phyloP scores from a whole-genome alignment of 2,888 invertebrate genomes.

The Chrysina gloriosa region DNA sequence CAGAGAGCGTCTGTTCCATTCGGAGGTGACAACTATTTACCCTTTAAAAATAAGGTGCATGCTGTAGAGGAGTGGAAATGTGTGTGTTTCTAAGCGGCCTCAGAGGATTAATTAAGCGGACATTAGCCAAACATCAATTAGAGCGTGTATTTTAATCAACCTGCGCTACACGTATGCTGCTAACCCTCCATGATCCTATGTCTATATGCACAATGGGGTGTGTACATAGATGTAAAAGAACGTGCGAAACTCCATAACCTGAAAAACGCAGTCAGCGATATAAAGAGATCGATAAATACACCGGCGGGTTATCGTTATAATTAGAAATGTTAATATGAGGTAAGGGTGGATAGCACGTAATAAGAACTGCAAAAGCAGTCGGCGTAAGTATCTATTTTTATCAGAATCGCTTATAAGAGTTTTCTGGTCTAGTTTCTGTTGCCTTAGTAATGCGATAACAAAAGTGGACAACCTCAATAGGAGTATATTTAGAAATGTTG shows the following conservation, averaged over 20 bases:
- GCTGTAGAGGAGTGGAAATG: background rate
- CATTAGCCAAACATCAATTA: conserved; percentile 38
- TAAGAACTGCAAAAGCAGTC: background rate
- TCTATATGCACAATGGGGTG: conserved; percentile 25
- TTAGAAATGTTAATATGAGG: conserved; percentile 5
- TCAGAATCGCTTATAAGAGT: no score
- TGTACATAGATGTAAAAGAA: conserved; percentile 34
- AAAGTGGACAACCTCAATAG: no score
- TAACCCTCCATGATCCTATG: conserved; percentile 26
- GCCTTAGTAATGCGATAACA: no score
- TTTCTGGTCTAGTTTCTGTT: no score
- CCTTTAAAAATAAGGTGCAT: conserved; percentile 6
- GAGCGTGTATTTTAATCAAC: conserved; percentile 38
- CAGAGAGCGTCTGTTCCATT: no score
- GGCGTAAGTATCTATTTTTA: background rate
- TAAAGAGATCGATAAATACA: conserved; percentile 16
- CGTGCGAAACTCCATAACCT: conserved; percentile 9
- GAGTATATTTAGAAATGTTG: no score
- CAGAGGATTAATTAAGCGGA: conserved; percentile 36
- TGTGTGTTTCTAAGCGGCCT: conserved; percentile 20
- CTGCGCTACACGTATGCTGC: conserved; percentile 17
- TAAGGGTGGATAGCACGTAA: background rate
- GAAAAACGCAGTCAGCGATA: conserved; percentile 27
- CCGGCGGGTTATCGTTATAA: background rate
- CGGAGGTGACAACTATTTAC: background rate